Conservation (phyloP, 2,113 vertebrate species). For the Cepphus grylle region DNA sequence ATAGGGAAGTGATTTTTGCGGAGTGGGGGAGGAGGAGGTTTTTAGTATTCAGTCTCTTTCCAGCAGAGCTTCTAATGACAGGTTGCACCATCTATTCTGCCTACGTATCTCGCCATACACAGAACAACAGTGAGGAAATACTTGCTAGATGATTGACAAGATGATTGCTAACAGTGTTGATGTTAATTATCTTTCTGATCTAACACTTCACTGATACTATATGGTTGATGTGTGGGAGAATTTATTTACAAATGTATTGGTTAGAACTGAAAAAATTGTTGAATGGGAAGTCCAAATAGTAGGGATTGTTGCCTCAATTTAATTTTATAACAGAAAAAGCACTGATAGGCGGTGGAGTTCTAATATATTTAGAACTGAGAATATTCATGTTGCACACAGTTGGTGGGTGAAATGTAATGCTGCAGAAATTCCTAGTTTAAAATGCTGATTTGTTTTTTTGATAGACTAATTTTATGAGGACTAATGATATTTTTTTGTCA, state of each 20-base stretch:
- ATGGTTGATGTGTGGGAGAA: neutral
- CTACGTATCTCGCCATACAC: neutral
- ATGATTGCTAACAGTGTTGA: neutral
- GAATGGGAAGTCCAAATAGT: neutral
- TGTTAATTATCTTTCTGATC: neutral
- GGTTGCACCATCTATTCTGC: neutral
- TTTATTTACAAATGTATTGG: neutral
- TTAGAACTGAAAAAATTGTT: neutral
- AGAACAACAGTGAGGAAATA: conserved; percentile 29
- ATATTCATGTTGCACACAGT: neutral
- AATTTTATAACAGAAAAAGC: neutral
- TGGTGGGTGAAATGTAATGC: neutral
- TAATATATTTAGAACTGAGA: neutral
- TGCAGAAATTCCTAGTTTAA: neutral
- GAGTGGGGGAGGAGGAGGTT: neutral
- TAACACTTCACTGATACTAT: neutral
- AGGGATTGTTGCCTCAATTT: neutral
- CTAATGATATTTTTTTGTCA: neutral
- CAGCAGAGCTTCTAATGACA: neutral
- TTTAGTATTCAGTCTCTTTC: neutral
- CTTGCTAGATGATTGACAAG: neutral
- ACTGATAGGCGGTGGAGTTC: neutral
- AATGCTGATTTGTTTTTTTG: neutral
- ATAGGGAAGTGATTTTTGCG: neutral
- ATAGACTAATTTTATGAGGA: neutral